Evolutionary conservation across 2,797 vertebrate species (phyloP), one percentile per base, ranked within the genome.

Genomic region (Microhierax caerulescens): DNA sequence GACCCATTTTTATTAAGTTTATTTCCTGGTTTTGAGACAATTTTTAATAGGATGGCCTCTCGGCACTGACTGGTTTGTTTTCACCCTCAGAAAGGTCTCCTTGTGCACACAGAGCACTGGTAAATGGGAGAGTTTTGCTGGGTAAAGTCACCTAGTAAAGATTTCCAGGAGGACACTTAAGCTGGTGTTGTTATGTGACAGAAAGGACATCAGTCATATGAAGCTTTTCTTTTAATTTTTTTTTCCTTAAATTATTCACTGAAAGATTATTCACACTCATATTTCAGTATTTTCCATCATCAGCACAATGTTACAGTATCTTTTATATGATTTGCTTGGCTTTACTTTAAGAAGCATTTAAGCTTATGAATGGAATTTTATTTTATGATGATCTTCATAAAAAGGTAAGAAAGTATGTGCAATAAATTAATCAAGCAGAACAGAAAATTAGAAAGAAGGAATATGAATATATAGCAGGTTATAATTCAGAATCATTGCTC

Each of bases 401-500:
- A 95, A 88, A 93, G 22, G 4, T 27, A 24, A 86, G 45, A 76
- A 86, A 59, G n/a, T 51, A n/a, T 51, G 30, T 73, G 69, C 24
- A 81, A 81, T 37, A 68, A 92, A 88, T 69, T 54, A 32, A 90
- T 78, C 50, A 84, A 80, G 41, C 12, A 48, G 18, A 95, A 86
- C 11, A 90, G 37, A 90, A 93, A 85, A 90, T 86, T 78, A 83
- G 27, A 63, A 43, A 61, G 45, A 87, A 88, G 5, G 19, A 87
- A 57, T 73, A 78, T 50, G 50, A 72, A 67, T 51, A 68, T 43
- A 80, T 18, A 73, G 20, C 45, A 59, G 92, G 22, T 7, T 61
- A 69, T 93, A 72, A 64, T 81, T 95, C 64, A 84, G 65, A 72
- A 78, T 79, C n/a, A 61, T 72, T 84, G 41, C 59, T 90, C 34